Evolutionary conservation across 2,797 vertebrate genomes (phyloP), one percentile per base, ranked within the genome.

Genomic region (Sebastes cheni): DNA sequence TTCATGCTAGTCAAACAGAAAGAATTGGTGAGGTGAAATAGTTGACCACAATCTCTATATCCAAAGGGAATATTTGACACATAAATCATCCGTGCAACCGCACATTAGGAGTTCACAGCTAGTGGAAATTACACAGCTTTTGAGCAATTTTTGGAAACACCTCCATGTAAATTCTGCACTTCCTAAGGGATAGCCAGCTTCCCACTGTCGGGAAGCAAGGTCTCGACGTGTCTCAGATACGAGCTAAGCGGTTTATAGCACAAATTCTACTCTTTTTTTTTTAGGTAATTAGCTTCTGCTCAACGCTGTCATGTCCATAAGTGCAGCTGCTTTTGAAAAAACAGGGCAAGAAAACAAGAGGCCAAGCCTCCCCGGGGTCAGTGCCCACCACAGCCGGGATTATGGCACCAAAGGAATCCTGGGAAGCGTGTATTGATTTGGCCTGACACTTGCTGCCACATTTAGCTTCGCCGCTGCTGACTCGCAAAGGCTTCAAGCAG

Each of bases 401-500:
- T 96, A 97, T 93, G 88, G 95, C 93, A 96, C 95, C 95, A 96
- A 97, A 97, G 96, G 95, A 96, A 95, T 94, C 91, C 95, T 94
- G 94, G 95, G 95, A 96, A 97, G 96, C 96, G 95, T 97, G 95
- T 95, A 96, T 96, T 97, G 96, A 98, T 97, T 95, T 92, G 95
- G 95, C 94, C 97, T 97, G 97, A 97, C 97, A 97, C 95, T 95
- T 93, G 95, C 96, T 97, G 96, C 96, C 96, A 97, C 97, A 96
- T 97, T 97, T 96, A 97, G 96, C 96, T 94, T 93, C 81, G 93
- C 95, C 86, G 90, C 94, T 91, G 95, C 96, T 96, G 96, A 96
- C 94, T 96, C 92, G 94, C 95, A 94, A 95, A 93, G 95, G 95
- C 97, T 97, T 93, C 95, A 93, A 97, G 97, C 95, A 93, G 95